Conservation (phyloP, 2,113 vertebrate genomes). For the Sinocyclocheilus maitianheensis region DNA sequence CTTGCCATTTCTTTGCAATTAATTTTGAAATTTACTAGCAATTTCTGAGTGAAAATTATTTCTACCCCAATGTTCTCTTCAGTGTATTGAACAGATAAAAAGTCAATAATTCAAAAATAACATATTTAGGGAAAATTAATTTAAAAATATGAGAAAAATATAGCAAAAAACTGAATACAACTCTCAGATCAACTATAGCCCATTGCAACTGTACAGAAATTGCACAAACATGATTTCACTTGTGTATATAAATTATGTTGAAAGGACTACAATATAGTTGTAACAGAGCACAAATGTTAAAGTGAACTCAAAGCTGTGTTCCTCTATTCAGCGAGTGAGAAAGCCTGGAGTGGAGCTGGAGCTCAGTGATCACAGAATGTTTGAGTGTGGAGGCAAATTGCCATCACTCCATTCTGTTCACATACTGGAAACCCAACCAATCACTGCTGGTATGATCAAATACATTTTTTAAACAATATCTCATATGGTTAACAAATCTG, state of each 20-base stretch:
- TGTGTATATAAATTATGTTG: neutral
- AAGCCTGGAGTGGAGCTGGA: neutral
- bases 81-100: too few species aligned
- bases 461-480: neutral
- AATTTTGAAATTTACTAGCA: too few species aligned
- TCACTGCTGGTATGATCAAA: neutral
- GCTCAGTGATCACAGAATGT: neutral
- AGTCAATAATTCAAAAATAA: neutral
- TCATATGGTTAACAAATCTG: neutral
- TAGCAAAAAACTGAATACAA: too few species aligned
- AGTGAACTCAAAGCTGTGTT: neutral
- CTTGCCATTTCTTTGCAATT: too few species aligned
- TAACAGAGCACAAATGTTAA: neutral
- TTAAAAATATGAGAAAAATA: neutral
- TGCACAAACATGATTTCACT: neutral
- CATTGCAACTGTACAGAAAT: neutral
- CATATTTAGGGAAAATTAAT: too few species aligned
- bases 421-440: neutral
- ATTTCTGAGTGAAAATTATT: too few species aligned
- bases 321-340: neutral
- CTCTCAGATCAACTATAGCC: too few species aligned
- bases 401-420: neutral
- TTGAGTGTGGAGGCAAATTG: too few species aligned
- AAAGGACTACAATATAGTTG: neutral
- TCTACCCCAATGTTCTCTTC: too few species aligned